phyloP scores from a whole-genome alignment of 2,113 vertebrate species.

The Pongo abelii region DNA sequence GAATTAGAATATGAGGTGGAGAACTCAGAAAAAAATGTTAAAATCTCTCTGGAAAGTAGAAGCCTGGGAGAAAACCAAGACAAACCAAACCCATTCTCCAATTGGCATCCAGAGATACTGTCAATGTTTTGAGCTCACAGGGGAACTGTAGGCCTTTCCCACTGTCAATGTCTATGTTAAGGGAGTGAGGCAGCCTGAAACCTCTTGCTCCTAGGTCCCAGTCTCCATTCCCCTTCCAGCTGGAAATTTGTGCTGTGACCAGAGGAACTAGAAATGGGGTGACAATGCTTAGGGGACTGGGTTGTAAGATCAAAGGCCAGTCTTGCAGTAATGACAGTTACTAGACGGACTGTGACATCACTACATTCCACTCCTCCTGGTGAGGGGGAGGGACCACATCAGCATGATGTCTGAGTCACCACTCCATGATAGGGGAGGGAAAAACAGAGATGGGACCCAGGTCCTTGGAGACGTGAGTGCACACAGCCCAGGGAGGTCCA shows the following conservation, averaged over 20 bases:
- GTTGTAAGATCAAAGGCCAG: slow-evolving; percentile 21
- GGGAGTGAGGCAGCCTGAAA: neutral
- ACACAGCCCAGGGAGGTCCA: neutral
- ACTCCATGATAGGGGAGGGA: too few species aligned
- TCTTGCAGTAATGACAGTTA: slow-evolving; percentile 5
- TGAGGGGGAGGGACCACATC: neutral
- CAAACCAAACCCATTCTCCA: neutral
- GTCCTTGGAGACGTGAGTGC: too few species aligned
- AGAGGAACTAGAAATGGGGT: neutral
- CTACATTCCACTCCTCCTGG: slow-evolving; percentile 19
- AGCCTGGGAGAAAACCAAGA: slow-evolving; percentile 12
- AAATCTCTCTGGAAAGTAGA: neutral
- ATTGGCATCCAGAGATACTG: neutral
- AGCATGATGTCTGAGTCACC: too few species aligned
- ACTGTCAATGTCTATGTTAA: neutral
- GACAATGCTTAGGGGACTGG: neutral
- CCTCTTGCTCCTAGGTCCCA: neutral
- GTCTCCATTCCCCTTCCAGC: neutral
- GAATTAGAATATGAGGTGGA: neutral
- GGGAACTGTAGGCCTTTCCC: neutral
- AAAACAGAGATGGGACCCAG: too few species aligned
- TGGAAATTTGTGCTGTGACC: neutral
- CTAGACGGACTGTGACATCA: slow-evolving; percentile 25
- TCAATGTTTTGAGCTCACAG: neutral
- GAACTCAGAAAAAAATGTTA: neutral